Evolutionary conservation across 2,888 invertebrate genomes (phyloP).

Genomic region (Caenorhabditis wallacei): DNA sequence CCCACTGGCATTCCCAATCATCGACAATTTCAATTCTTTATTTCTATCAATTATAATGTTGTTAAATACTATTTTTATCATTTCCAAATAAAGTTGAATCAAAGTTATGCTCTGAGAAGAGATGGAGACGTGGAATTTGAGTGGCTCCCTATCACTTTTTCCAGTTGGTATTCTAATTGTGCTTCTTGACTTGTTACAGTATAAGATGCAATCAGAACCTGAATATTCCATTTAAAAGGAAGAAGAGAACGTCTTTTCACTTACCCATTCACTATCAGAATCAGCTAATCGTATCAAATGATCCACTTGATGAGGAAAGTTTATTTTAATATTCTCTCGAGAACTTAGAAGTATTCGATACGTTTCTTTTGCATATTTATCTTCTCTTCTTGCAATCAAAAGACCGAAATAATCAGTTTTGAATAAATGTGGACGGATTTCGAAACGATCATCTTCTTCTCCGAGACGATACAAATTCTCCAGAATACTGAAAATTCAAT

Average conservation of each 20-base stretch:
- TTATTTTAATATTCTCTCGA: slow-evolving; percentile 40
- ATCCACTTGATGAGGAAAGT: slow-evolving; percentile 49
- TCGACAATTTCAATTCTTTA: not conserved
- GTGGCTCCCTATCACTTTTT: slow-evolving; percentile 14
- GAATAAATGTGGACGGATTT: slow-evolving; percentile 43
- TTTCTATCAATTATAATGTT: not conserved
- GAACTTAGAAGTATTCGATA: slow-evolving; percentile 19
- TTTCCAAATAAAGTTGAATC: not conserved
- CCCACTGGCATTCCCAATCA: not conserved
- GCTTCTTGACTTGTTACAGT: slow-evolving; percentile 37
- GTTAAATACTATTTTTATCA: not conserved
- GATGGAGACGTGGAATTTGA: slow-evolving; percentile 23
- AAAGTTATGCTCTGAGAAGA: slow-evolving; percentile 3
- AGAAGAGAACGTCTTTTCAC: not conserved
- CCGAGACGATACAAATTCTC: slow-evolving; percentile 55
- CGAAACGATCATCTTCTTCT: slow-evolving; percentile 29
- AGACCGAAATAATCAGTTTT: slow-evolving; percentile 63
- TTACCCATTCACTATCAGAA: slow-evolving; percentile 63
- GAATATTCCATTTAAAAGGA: not conserved
- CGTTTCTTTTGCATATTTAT: slow-evolving; percentile 16
- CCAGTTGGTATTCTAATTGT: slow-evolving; percentile 29
- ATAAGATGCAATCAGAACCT: slow-evolving; percentile 54
- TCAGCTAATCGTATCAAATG: slow-evolving; percentile 47
- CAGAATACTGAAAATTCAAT: slow-evolving; percentile 43
- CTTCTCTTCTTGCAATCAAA: slow-evolving; percentile 51